These are phyloP conservation scores for Otus scops DNA, from an alignment of 2,797 vertebrate species.

Conservation along the genomic window DNA sequence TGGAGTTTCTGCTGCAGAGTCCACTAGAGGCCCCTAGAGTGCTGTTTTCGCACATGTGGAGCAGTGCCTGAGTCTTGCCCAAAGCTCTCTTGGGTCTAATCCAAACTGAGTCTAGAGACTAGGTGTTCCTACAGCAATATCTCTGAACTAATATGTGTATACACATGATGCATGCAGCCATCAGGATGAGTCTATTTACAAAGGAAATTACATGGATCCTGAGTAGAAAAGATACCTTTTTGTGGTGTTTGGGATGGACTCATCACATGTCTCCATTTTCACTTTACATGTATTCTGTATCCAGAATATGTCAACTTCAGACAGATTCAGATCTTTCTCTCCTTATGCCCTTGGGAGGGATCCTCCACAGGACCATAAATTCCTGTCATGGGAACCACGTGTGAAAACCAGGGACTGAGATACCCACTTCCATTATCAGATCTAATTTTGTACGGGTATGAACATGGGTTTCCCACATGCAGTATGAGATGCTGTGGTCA, in stretches of 20 bases:
- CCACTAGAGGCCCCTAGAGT: too few species aligned
- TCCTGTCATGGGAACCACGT: background rate
- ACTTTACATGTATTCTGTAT: background rate
- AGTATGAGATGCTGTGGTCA: background rate
- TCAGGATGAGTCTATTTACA: background rate
- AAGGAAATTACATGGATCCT: background rate
- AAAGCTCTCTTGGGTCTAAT: background rate
- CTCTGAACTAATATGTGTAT: background rate
- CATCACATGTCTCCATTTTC: rapidly evolving
- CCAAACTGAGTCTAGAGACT: background rate
- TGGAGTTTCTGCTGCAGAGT: background rate
- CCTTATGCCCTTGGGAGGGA: rapidly evolving
- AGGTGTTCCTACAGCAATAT: background rate
- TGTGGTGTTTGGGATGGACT: background rate
- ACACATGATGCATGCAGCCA: background rate
- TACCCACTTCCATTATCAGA: background rate
- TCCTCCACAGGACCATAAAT: background rate
- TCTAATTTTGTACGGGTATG: background rate
- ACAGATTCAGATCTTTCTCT: background rate
- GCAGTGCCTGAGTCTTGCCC: background rate
- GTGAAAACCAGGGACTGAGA: background rate
- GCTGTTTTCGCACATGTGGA: background rate
- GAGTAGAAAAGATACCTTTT: background rate
- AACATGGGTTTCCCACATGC: background rate
- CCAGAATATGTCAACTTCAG: background rate